A percentile compares a stretch with the other conserved stretches of the same genome.
Evolutionary conservation across 1,140 invertebrate species (phyloP).

Genomic region (Caenorhabditis tropicalis): DNA sequence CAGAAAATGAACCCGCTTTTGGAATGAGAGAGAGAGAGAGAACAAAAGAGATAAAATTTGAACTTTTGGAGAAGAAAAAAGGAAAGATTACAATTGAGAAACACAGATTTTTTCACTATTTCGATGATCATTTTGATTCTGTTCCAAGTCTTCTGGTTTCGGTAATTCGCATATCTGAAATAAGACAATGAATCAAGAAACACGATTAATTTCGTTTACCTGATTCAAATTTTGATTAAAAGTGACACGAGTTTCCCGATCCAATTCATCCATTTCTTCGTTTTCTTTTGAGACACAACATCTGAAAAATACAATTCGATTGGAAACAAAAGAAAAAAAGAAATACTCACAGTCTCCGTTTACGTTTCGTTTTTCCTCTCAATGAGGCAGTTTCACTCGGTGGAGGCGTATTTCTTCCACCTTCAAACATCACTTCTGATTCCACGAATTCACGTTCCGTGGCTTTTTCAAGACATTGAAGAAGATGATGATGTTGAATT

Average conservation of each 20-base stretch:
- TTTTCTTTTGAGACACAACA: conserved; percentile 34
- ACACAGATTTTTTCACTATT: conserved; percentile 23
- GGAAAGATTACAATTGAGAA: neutral
- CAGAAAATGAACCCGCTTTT: neutral
- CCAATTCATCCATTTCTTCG: conserved; percentile 41
- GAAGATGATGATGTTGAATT: conserved; percentile 96
- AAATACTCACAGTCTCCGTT: conserved; percentile 28
- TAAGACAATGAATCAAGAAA: neutral
- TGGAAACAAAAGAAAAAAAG: neutral
- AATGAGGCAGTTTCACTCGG: conserved; percentile 43
- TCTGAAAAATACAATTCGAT: neutral
- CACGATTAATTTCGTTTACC: neutral
- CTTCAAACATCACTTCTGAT: conserved; percentile 59
- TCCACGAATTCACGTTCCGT: conserved; percentile 76
- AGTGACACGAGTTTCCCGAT: conserved; percentile 41
- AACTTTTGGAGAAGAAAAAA: neutral
- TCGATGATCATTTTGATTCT: conserved; percentile 32
- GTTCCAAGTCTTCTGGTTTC: conserved; percentile 15
- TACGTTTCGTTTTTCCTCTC: conserved; percentile 11
- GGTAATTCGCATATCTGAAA: conserved; percentile 31
- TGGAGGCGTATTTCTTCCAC: conserved; percentile 57
- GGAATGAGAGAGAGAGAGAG: neutral
- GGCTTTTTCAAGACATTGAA: conserved; percentile 95
- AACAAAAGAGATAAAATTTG: neutral
- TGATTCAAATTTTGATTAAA: conserved; percentile 52